Conservation (phyloP, 2,113 vertebrate species). For the Labeo rohita region DNA sequence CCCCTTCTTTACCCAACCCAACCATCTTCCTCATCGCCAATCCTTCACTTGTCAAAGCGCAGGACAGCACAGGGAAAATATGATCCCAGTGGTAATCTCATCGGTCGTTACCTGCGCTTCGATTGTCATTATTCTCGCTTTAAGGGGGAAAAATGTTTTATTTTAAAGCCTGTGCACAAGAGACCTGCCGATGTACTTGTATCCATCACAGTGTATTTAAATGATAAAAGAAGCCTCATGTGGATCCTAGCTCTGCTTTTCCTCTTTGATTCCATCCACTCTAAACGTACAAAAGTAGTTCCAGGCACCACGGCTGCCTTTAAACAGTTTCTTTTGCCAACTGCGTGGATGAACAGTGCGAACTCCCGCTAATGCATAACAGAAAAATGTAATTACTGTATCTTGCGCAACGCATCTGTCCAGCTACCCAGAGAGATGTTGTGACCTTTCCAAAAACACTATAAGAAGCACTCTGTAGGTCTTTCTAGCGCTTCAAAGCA, state of each 20-base stretch:
- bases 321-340: conserved; percentile 42
- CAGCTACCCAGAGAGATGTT: conserved; percentile 3
- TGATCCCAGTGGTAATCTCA: conserved; percentile 5
- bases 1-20: not conserved
- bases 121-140: not conserved
- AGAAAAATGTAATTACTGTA: conserved; percentile 35
- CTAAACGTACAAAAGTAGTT: conserved; percentile 16
- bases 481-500: conserved; percentile 4
- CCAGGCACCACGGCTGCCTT: conserved; percentile 4
- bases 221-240: conserved; percentile 1
- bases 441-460: conserved; percentile 32
- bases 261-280: conserved; percentile 14
- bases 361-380: conserved; percentile 52
- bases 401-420: not conserved
- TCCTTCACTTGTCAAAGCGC: not conserved
- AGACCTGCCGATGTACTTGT: not conserved
- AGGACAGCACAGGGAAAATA: not conserved
- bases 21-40: not conserved
- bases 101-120: not conserved
- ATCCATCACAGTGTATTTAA: not conserved
- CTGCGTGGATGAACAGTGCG: conserved; percentile 16
- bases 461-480: conserved; percentile 3
- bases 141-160: not conserved
- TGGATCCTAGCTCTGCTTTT: not conserved
- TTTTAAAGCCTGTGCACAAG: not conserved